Percentiles rank a stretch among this genome's conserved stretches.
These are phyloP conservation scores for Stenodera caucasica DNA, from an alignment of 2,888 invertebrate species.

Conservation along the genomic window DNA sequence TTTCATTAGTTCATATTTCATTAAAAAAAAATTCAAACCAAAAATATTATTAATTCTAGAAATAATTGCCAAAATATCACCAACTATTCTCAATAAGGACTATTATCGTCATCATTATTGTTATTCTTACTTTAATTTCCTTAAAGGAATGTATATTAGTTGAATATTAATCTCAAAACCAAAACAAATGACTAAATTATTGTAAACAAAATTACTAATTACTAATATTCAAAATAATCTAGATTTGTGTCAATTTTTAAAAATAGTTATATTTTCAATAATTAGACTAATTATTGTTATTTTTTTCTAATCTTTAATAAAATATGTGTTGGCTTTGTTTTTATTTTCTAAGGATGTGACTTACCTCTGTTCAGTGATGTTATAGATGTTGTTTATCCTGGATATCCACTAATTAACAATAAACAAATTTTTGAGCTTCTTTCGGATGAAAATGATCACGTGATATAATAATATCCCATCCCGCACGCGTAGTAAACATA, in stretches of 20 bases:
- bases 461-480: constrained; percentile 29
- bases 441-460: constrained; percentile 27
- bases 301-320: too few relatives aligned
- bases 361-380: neutral
- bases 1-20: neutral
- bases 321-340: too few relatives aligned
- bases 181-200: neutral
- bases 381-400: constrained; percentile 1
- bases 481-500: constrained; percentile 37
- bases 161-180: constrained; percentile 15
- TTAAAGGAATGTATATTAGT: constrained; percentile 14
- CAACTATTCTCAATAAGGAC: constrained; percentile 10
- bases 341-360: neutral
- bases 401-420: constrained; percentile 18
- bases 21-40: neutral
- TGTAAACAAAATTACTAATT: neutral
- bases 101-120: neutral
- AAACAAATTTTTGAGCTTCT: constrained; percentile 18
- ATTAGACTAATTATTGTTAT: too few relatives aligned
- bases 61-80: too few relatives aligned
- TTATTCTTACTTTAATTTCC: constrained; percentile 21
- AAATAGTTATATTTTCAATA: too few relatives aligned
- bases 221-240: neutral
- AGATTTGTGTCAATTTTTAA: too few relatives aligned
- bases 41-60: too few relatives aligned